A percentile compares a stretch with the other conserved stretches of the same genome.
phyloP scores from a whole-genome alignment of 2,888 invertebrate species.

The Stenichneumon culpator region DNA sequence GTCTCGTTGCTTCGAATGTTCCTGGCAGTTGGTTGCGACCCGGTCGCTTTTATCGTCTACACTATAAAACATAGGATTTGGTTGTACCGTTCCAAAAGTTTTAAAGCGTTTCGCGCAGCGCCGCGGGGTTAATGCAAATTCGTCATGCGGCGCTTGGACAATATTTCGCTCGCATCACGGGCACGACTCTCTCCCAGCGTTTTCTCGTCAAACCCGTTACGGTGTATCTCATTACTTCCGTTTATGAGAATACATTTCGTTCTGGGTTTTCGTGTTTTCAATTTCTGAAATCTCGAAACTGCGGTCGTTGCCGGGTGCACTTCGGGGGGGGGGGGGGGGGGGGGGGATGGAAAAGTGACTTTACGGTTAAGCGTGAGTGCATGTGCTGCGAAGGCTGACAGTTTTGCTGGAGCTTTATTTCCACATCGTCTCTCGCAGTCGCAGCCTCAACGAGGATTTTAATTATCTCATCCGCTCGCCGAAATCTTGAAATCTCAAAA shows the following conservation, averaged over 20 bases:
- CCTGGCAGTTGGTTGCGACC: neutral
- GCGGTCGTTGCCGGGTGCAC: neutral
- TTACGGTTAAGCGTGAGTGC: neutral
- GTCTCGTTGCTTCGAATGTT: conserved; percentile 7
- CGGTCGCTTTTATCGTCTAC: neutral
- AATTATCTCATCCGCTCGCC: conserved; percentile 43
- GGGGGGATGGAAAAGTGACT: neutral
- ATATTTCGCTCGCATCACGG: conserved; percentile 23
- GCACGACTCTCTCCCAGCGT: neutral
- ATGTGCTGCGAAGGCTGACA: neutral
- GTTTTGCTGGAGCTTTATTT: neutral
- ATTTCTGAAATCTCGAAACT: neutral
- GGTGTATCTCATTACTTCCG: conserved; percentile 34
- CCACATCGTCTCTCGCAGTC: neutral
- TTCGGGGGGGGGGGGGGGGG: no score
- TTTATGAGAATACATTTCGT: conserved; percentile 8
- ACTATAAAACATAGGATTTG: conserved; percentile 25
- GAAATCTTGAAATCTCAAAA: neutral
- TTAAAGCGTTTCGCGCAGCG: conserved; percentile 10
- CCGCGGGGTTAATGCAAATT: conserved; percentile 45
- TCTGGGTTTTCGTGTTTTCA: conserved; percentile 19
- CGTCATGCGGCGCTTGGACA: conserved; percentile 48
- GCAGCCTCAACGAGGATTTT: conserved; percentile 19
- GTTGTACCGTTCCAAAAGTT: conserved; percentile 36
- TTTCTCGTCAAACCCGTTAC: neutral